A percentile compares a stretch with the other conserved stretches of the same genome.
phyloP scores from a whole-genome alignment of 2,113 vertebrate species.

The Lonchura striata region DNA sequence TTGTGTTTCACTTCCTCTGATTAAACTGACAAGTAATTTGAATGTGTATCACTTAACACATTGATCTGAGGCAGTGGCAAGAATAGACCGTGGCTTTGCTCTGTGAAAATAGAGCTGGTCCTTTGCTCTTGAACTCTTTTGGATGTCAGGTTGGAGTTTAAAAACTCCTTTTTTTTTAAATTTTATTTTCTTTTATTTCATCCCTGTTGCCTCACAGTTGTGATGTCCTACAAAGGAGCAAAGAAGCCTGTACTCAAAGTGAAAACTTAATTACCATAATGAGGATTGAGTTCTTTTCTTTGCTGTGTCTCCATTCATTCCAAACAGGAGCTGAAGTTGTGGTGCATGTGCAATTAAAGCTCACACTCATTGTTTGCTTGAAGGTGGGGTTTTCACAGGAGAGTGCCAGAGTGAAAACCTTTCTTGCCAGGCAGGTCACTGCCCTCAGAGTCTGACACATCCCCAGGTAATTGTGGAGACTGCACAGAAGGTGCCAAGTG shows the following conservation, averaged over 20 bases:
- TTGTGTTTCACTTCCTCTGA: constrained; percentile 79
- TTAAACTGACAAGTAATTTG: constrained; percentile 79
- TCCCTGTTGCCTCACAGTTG: neutral
- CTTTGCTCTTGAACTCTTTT: neutral
- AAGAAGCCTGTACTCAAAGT: neutral
- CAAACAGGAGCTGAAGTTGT: neutral
- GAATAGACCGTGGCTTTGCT: neutral
- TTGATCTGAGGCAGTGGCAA: constrained; percentile 71
- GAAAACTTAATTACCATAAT: neutral
- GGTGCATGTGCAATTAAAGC: neutral
- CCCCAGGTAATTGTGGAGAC: neutral
- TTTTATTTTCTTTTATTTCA: neutral
- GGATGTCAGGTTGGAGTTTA: neutral
- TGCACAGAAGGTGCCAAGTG: neutral
- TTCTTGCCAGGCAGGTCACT: neutral
- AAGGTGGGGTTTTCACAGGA: neutral
- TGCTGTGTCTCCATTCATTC: neutral
- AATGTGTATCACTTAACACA: constrained; percentile 81
- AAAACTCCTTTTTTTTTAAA: neutral
- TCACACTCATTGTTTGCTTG: neutral
- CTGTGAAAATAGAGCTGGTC: neutral
- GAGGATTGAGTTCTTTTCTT: neutral
- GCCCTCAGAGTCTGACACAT: neutral
- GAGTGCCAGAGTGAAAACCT: neutral
- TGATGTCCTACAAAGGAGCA: neutral